phyloP scores from a whole-genome alignment of 2,888 invertebrate genomes.

The Hypena proboscidalis region DNA sequence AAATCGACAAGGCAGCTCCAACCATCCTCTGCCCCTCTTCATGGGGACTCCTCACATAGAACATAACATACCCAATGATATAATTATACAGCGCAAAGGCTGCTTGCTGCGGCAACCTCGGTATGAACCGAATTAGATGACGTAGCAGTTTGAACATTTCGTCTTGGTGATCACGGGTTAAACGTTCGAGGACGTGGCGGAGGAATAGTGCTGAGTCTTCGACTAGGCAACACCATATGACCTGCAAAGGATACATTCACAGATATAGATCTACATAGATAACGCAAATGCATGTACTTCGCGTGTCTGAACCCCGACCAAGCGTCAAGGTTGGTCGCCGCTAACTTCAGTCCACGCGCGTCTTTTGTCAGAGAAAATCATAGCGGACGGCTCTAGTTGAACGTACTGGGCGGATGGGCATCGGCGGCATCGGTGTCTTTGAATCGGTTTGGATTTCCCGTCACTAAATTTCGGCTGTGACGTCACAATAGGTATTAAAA shows the following conservation, averaged over 20 bases:
- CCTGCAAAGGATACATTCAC: conserved; percentile 84
- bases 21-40: conserved; percentile 98
- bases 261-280: too few relatives aligned
- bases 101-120: conserved; percentile 97
- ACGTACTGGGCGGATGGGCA: too few relatives aligned
- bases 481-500: too few relatives aligned
- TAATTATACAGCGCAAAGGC: conserved; percentile 99
- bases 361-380: too few relatives aligned
- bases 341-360: too few relatives aligned
- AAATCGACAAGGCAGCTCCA: conserved; percentile 96
- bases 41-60: conserved; percentile 98
- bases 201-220: conserved; percentile 99
- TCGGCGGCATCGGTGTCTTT: too few relatives aligned
- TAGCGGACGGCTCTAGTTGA: too few relatives aligned
- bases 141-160: conserved; percentile 97
- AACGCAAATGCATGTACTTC: too few relatives aligned
- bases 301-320: too few relatives aligned
- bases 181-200: conserved; percentile 96
- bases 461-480: too few relatives aligned
- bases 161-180: conserved; percentile 97
- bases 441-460: too few relatives aligned
- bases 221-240: conserved; percentile 98
- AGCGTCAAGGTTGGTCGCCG: too few relatives aligned
- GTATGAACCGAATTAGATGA: conserved; percentile 96
- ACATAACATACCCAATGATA: conserved; percentile 99